Evolutionary conservation across 1,140 invertebrate species (phyloP).

Genomic region (Augochlora pura): DNA sequence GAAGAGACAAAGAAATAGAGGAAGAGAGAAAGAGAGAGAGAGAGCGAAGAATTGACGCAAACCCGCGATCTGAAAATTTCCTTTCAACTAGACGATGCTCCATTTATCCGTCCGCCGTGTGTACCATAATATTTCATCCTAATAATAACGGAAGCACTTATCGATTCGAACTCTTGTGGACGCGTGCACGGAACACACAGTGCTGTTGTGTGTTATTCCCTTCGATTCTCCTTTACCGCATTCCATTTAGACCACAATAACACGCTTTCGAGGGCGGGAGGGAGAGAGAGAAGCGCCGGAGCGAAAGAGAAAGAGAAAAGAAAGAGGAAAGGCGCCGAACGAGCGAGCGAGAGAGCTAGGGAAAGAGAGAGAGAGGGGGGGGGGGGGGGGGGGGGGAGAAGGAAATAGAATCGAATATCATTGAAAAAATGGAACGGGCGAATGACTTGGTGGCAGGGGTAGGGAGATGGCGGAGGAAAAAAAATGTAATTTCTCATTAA

Average conservation of each 20-base stretch:
- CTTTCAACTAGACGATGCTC: slow-evolving; percentile 27
- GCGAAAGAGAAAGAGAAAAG: no score
- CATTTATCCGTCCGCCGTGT: slow-evolving; percentile 22
- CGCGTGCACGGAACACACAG: slow-evolving; percentile 48
- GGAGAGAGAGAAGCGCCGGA: not conserved
- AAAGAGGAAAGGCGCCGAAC: no score
- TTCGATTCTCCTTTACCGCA: slow-evolving; percentile 4
- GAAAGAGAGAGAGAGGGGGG: no score
- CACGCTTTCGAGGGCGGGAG: not conserved
- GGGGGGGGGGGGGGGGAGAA: not conserved
- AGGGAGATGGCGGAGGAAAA: slow-evolving; percentile 10
- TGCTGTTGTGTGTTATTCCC: slow-evolving; percentile 25
- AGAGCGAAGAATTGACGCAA: not conserved
- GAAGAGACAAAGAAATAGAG: not conserved
- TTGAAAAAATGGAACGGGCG: not conserved
- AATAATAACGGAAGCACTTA: slow-evolving; percentile 60
- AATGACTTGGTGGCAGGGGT: not conserved
- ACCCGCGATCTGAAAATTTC: slow-evolving; percentile 31
- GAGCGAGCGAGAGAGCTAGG: no score
- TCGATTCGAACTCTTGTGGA: slow-evolving; percentile 53
- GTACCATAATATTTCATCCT: slow-evolving; percentile 41
- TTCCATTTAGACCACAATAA: slow-evolving; percentile 10
- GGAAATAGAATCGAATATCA: not conserved
- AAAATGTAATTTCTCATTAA: slow-evolving; percentile 67
- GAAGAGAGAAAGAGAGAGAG: not conserved